A percentile compares a stretch with the other conserved stretches of the same genome.
phyloP scores from a whole-genome alignment of 2,113 vertebrate genomes.

The Ctenomys sociabilis region DNA sequence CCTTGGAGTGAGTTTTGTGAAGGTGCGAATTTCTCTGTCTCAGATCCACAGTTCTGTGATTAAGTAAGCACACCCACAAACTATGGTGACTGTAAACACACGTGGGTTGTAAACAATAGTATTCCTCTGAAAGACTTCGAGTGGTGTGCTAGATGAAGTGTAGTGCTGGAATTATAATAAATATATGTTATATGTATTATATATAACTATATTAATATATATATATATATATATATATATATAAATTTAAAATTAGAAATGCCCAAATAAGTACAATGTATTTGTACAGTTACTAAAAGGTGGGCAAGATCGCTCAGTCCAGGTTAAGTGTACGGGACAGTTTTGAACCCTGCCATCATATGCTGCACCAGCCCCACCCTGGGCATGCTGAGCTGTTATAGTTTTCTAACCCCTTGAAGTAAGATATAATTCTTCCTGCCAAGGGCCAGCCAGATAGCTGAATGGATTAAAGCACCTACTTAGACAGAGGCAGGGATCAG shows the following conservation, averaged over 20 bases:
- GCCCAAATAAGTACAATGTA: not conserved
- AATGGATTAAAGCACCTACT: too few relatives aligned
- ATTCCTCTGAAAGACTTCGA: not conserved
- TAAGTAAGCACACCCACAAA: not conserved
- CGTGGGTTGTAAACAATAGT: not conserved
- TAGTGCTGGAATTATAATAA: not conserved
- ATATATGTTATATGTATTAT: not conserved
- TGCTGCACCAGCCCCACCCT: too few relatives aligned
- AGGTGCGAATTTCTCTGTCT: slow-evolving; percentile 61
- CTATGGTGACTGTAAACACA: not conserved
- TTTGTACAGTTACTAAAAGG: not conserved
- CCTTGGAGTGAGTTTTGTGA: slow-evolving; percentile 63
- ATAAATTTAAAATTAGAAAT: not conserved
- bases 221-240: not conserved
- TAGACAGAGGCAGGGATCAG: too few relatives aligned
- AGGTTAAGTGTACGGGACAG: too few relatives aligned
- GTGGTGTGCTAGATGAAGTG: not conserved
- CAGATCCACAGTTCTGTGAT: slow-evolving; percentile 13
- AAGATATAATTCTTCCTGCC: not conserved
- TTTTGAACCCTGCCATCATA: too few relatives aligned
- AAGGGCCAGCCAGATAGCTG: too few relatives aligned
- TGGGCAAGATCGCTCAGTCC: too few relatives aligned
- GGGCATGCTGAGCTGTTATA: not conserved
- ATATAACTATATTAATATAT: not conserved
- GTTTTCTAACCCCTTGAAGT: not conserved